phyloP scores from a whole-genome alignment of 1,140 invertebrate genomes.

The Maniola jurtina region DNA sequence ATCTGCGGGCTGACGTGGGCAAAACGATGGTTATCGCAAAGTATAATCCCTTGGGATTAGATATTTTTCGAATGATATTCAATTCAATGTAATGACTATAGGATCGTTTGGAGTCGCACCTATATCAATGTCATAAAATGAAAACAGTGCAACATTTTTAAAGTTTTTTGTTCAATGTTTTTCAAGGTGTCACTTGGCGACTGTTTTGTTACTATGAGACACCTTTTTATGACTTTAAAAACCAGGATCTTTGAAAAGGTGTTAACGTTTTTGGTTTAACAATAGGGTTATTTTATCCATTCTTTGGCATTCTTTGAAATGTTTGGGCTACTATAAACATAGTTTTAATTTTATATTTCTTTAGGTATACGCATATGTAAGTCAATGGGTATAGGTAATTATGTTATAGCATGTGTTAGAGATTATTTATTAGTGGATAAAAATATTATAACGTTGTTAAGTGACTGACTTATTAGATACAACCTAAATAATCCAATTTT shows the following conservation, averaged over 20 bases:
- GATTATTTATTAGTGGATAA: too few species aligned
- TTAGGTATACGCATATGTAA: too few species aligned
- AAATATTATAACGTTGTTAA: too few species aligned
- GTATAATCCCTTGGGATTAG: constrained; percentile 52
- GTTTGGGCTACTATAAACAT: too few species aligned
- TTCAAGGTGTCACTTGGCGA: constrained; percentile 10
- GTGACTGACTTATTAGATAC: too few species aligned
- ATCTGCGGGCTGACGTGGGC: constrained; percentile 50
- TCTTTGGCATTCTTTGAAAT: too few species aligned
- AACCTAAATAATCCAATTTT: too few species aligned
- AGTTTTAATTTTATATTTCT: too few species aligned
- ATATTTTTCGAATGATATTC: not conserved
- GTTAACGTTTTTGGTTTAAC: not conserved
- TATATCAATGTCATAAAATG: constrained; percentile 37
- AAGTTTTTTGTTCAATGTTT: constrained; percentile 15
- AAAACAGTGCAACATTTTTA: constrained; percentile 14
- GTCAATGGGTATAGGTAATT: too few species aligned
- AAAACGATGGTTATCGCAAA: constrained; percentile 57
- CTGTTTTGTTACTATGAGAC: constrained; percentile 21
- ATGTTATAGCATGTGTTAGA: too few species aligned
- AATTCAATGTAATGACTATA: not conserved
- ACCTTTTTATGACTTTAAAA: constrained; percentile 1
- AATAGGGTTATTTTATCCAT: not conserved
- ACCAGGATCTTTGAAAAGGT: not conserved
- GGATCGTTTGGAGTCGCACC: constrained; percentile 15